Evolutionary conservation across 1,140 invertebrate genomes (phyloP).

Genomic region (Drosophila biarmipes): DNA sequence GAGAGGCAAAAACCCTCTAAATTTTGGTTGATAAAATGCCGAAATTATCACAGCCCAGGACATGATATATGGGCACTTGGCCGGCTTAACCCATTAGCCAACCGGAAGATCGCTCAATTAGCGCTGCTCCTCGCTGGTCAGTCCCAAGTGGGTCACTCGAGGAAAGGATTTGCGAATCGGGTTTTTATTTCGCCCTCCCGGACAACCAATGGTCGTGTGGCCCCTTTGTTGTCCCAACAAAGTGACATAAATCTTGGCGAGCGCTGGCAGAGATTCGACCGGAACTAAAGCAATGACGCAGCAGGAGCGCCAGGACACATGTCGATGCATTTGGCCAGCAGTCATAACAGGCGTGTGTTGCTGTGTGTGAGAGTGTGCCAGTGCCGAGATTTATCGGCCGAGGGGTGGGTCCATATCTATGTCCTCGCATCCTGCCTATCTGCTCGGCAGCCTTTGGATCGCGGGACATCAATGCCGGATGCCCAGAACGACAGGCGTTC

Average conservation of each 20-base stretch:
- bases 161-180: conserved; percentile 50
- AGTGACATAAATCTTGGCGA: conserved; percentile 76
- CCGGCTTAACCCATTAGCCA: conserved; percentile 75
- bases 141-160: conserved; percentile 78
- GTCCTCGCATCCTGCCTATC: conserved; percentile 41
- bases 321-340: conserved; percentile 49
- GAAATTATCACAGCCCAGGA: conserved; percentile 64
- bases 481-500: conserved; percentile 82
- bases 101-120: conserved; percentile 81
- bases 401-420: conserved; percentile 51
- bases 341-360: conserved; percentile 61
- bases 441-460: conserved; percentile 44
- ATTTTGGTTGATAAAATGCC: conserved; percentile 80
- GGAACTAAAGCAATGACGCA: conserved; percentile 80
- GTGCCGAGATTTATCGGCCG: conserved; percentile 64
- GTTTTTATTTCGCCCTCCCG: conserved; percentile 20
- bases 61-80: conserved; percentile 67
- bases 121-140: conserved; percentile 58
- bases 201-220: no score
- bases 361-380: conserved; percentile 47
- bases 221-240: conserved; percentile 67
- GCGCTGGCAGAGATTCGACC: conserved; percentile 59
- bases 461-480: conserved; percentile 71
- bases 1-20: conserved; percentile 58
- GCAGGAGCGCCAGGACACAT: conserved; percentile 65